Conservation (phyloP, 1,140 invertebrate genomes). For the Drosophila littoralis region DNA sequence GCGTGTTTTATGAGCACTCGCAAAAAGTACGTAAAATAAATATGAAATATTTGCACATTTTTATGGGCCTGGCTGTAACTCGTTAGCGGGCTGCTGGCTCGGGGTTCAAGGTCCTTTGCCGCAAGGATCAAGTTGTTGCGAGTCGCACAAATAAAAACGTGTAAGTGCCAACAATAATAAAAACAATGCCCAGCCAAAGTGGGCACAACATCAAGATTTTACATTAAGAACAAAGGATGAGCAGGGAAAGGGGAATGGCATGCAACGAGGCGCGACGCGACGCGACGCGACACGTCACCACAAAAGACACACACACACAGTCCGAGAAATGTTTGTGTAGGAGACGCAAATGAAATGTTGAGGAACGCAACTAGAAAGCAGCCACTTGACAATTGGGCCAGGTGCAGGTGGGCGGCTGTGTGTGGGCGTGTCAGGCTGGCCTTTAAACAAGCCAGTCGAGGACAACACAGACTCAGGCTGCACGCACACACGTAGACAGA, state of each 20-base stretch:
- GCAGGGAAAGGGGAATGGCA: neutral
- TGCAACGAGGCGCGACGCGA: neutral
- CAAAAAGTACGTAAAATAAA: constrained; percentile 52
- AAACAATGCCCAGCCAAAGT: constrained; percentile 63
- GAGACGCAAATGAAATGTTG: constrained; percentile 10
- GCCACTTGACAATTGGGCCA: constrained; percentile 6
- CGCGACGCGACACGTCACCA: constrained; percentile 1
- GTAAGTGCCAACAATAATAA: constrained; percentile 66
- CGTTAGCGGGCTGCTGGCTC: constrained; percentile 35
- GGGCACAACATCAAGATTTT: constrained; percentile 65
- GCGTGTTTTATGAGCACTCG: constrained; percentile 42
- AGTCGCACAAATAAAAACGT: constrained; percentile 48
- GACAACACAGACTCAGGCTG: neutral
- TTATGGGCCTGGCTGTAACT: constrained; percentile 34
- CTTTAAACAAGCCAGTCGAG: neutral
- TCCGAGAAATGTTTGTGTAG: neutral
- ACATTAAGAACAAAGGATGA: constrained; percentile 39
- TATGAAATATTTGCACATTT: constrained; percentile 54
- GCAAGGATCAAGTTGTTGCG: constrained; percentile 54
- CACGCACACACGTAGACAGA: neutral
- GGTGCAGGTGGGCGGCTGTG: neutral
- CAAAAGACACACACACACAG: neutral
- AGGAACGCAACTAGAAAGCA: constrained; percentile 19
- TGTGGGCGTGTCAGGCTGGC: neutral
- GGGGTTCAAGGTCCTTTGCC: constrained; percentile 59